Evolutionary conservation across 2,888 invertebrate species (phyloP).

Genomic region (Thecocarcelia acutangulata): DNA sequence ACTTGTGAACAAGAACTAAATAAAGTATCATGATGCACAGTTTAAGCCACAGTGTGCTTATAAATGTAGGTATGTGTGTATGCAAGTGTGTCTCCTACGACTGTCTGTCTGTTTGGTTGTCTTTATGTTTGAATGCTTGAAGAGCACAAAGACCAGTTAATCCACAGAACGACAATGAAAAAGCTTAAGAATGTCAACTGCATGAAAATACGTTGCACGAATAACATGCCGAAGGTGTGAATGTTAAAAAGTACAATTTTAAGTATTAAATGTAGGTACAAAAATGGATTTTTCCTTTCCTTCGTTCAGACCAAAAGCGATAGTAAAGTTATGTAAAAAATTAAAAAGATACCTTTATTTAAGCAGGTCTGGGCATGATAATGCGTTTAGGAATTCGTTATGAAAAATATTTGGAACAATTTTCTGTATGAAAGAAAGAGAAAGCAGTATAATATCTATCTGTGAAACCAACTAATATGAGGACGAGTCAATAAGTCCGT

Average conservation of each 20-base stretch:
- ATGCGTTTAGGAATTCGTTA: too few relatives aligned
- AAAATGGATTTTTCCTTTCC: conserved; percentile 1
- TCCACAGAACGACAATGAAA: conserved; percentile 68
- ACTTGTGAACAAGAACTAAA: conserved; percentile 69
- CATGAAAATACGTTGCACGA: conserved; percentile 50
- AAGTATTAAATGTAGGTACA: conserved; percentile 55
- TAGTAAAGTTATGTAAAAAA: conserved; percentile 18
- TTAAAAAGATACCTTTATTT: background rate
- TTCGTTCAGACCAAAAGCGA: background rate
- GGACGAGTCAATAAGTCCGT: too few relatives aligned
- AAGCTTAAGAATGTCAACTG: conserved; percentile 70
- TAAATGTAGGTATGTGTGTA: background rate
- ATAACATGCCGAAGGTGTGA: conserved; percentile 59
- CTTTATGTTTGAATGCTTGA: conserved; percentile 49
- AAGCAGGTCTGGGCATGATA: conserved; percentile 10
- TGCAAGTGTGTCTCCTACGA: conserved; percentile 4
- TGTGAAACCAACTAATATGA: too few relatives aligned
- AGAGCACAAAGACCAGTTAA: conserved; percentile 69
- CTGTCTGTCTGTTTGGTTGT: conserved; percentile 31
- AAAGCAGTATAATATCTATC: too few relatives aligned
- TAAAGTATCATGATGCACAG: conserved; percentile 64
- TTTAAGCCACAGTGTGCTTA: conserved; percentile 39
- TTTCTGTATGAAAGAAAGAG: too few relatives aligned
- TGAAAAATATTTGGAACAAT: too few relatives aligned
- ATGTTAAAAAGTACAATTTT: conserved; percentile 52